phyloP scores from a whole-genome alignment of 2,113 vertebrate genomes.

The Peromyscus maniculatus region DNA sequence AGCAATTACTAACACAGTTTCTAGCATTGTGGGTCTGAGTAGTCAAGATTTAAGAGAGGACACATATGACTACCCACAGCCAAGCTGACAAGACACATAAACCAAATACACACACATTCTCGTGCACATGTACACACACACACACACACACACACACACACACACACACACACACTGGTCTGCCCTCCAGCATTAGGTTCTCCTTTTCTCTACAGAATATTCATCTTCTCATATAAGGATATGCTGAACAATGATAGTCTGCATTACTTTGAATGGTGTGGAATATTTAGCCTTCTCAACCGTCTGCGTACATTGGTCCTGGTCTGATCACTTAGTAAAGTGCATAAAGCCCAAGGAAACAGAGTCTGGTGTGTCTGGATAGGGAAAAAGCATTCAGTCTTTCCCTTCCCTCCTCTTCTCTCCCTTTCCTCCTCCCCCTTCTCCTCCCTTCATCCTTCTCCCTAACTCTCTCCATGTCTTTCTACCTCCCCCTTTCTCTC shows the following conservation, averaged over 20 bases:
- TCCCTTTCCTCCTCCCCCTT: background rate
- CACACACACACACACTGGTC: background rate
- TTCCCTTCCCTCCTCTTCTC: too few species aligned
- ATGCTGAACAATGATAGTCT: background rate
- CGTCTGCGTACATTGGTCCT: rapidly evolving
- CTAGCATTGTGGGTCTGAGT: background rate
- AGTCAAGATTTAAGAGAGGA: background rate
- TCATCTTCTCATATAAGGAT: background rate
- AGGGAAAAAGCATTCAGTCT: background rate
- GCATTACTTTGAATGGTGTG: background rate
- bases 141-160: too few species aligned
- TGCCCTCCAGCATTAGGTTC: background rate
- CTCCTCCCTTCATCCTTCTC: too few species aligned
- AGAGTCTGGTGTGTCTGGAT: background rate
- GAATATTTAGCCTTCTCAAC: background rate
- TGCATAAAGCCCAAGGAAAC: background rate
- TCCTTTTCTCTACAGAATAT: background rate
- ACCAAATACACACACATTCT: background rate
- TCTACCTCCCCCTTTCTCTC: too few species aligned
- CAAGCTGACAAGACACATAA: background rate
- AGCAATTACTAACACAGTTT: background rate
- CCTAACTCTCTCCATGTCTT: too few species aligned
- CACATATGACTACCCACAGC: rapidly evolving
- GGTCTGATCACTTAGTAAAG: background rate
- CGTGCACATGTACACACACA: too few species aligned